Base-by-base conservation (phyloP, 2,113 vertebrate species). In the Nanorana parkeri region DNA sequence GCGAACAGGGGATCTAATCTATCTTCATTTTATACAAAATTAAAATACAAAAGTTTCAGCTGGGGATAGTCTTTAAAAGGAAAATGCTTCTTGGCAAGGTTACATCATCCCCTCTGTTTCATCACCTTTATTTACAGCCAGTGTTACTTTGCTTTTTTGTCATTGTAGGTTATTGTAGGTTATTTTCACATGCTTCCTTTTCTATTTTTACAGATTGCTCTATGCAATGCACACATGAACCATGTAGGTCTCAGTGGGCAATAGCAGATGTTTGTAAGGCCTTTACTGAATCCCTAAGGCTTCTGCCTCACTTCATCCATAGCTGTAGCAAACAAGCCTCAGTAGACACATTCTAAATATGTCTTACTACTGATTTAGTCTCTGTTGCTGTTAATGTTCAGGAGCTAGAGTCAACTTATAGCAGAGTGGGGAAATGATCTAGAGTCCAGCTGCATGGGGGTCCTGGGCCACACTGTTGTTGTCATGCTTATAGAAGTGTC, bases 211-310 rank as follows among this genome's bases (percentile, higher is more conserved):
- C n/a, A 55, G n/a, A 28, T 1, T 66, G 23, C 23, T 19, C 20
- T 20, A 15, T 13, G 28, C 47, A 29, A 51, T 52, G 41, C 21
- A 77, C 32, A 13, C 1, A 63, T 55, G 51, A 23, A 32, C 29
- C 5, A n/a, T 28, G 17, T 51, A 55, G 10, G 19, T 77, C 58
- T 63, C 75, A 65, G 7, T 36, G 51, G 24, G 17, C 11, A 55
- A n/a, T 55, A 64, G 76, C 63, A 78, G 76, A 78, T 78, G 76
- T 67, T 76, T 56, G 47, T 54, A 55, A 78, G 63, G 76, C 55
- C 47, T 32, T 21, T 28, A 54, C 32, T 66, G 28, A 51, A n/a
- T 67, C 76, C 63, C 76, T 21, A 4, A 66, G 63, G 76, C 41
- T 47, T 23, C 28, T 41, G 28, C 66, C 47, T 71, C n/a, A 51